phyloP scores from a whole-genome alignment of 2,113 vertebrate genomes.

The Varanus komodoensis region DNA sequence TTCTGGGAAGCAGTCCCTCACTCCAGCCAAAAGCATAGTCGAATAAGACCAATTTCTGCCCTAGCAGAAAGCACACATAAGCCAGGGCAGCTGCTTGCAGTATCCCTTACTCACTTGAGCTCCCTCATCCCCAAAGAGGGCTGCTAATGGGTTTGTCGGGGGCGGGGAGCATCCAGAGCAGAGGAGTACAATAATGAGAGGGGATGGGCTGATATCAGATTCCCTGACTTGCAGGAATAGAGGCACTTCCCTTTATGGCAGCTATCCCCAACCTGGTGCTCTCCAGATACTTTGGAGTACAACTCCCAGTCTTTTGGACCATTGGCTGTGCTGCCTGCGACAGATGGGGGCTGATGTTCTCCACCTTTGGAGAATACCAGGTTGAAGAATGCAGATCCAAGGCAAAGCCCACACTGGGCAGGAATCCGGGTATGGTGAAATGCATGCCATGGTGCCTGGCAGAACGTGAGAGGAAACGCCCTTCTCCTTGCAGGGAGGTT shows the following conservation, averaged over 20 bases:
- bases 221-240: not conserved
- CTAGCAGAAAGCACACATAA: not conserved
- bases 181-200: not conserved
- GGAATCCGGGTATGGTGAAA: not conserved
- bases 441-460: not conserved
- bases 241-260: not conserved
- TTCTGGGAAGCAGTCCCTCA: not conserved
- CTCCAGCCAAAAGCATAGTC: not conserved
- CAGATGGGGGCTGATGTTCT: too few species aligned
- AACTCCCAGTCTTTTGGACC: too few species aligned
- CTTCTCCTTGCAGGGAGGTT: slow-evolving; percentile 53
- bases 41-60: not conserved
- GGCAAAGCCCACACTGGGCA: not conserved
- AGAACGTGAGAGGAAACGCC: not conserved
- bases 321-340: too few species aligned
- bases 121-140: not conserved
- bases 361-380: too few species aligned
- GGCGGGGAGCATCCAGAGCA: not conserved
- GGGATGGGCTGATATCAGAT: not conserved
- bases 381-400: too few species aligned
- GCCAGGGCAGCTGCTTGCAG: not conserved
- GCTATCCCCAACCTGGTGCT: too few species aligned
- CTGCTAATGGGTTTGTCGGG: not conserved
- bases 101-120: not conserved
- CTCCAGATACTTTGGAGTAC: too few species aligned